phyloP scores from a whole-genome alignment of 2,888 invertebrate species.

The Cremastinae sp. region DNA sequence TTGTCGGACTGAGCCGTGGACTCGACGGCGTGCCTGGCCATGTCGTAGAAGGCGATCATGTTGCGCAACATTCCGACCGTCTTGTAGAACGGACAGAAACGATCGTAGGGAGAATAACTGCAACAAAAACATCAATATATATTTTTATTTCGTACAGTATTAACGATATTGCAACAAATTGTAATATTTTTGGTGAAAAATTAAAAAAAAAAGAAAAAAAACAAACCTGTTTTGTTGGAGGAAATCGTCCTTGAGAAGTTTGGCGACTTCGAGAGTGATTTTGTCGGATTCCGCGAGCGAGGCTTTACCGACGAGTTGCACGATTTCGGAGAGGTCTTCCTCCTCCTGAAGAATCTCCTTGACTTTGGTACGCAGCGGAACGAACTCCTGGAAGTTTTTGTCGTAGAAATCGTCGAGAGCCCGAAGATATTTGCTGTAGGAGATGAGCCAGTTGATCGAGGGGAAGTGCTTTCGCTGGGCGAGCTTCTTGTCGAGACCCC shows the following conservation, averaged over 20 bases:
- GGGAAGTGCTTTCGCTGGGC: slow-evolving; percentile 99
- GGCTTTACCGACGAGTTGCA: slow-evolving; percentile 99
- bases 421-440: slow-evolving; percentile 97
- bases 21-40: slow-evolving; percentile 98
- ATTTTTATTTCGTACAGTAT: no score
- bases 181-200: no score
- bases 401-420: slow-evolving; percentile 99
- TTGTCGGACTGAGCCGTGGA: slow-evolving; percentile 99
- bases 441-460: slow-evolving; percentile 99
- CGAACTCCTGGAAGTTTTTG: slow-evolving; percentile 98
- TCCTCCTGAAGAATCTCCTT: slow-evolving; percentile 98
- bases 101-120: slow-evolving; percentile 94
- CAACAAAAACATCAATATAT: no score
- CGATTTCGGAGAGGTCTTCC: slow-evolving; percentile 99
- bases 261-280: slow-evolving; percentile 99
- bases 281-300: slow-evolving; percentile 99
- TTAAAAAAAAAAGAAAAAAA: slow-evolving; percentile 17
- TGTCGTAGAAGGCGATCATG: slow-evolving; percentile 99
- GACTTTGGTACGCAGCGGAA: slow-evolving; percentile 97
- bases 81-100: slow-evolving; percentile 99
- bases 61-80: slow-evolving; percentile 99
- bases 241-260: slow-evolving; percentile 99
- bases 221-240: slow-evolving; percentile 97
- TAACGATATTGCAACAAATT: no score
- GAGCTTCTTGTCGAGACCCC: slow-evolving; percentile 99